phyloP scores from a whole-genome alignment of 1,140 invertebrate species.

The Macrobrachium nipponense region DNA sequence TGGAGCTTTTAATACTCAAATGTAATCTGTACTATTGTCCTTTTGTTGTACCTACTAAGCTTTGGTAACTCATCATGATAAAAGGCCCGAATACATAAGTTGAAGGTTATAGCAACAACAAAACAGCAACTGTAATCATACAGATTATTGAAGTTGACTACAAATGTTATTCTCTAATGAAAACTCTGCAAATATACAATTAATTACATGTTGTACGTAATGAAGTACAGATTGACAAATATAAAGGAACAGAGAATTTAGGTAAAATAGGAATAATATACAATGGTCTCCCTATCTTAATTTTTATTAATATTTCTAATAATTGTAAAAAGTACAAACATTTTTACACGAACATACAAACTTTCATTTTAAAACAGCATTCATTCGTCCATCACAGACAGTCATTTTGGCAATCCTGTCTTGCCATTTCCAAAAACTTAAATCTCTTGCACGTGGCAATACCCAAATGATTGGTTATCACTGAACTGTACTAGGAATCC shows the following conservation, averaged over 20 bases:
- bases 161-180: too few relatives aligned
- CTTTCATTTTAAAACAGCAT: slow-evolving; percentile 4
- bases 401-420: neutral
- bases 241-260: neutral
- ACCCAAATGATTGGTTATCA: neutral
- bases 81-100: too few relatives aligned
- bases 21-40: too few relatives aligned
- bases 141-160: too few relatives aligned
- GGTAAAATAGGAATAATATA: neutral
- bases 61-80: too few relatives aligned
- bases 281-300: too few relatives aligned
- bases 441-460: neutral
- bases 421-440: slow-evolving; percentile 14
- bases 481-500: slow-evolving; percentile 14
- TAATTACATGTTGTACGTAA: too few relatives aligned
- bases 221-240: neutral
- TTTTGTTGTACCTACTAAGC: too few relatives aligned
- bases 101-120: too few relatives aligned
- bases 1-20: too few relatives aligned
- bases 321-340: slow-evolving; percentile 51
- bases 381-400: slow-evolving; percentile 28
- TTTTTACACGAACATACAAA: slow-evolving; percentile 8
- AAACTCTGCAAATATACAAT: too few relatives aligned
- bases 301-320: slow-evolving; percentile 17
- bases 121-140: too few relatives aligned